Percentiles rank a stretch among this genome's conserved stretches.
phyloP scores from a whole-genome alignment of 2,797 vertebrate species.

The Muscicapa striata region DNA sequence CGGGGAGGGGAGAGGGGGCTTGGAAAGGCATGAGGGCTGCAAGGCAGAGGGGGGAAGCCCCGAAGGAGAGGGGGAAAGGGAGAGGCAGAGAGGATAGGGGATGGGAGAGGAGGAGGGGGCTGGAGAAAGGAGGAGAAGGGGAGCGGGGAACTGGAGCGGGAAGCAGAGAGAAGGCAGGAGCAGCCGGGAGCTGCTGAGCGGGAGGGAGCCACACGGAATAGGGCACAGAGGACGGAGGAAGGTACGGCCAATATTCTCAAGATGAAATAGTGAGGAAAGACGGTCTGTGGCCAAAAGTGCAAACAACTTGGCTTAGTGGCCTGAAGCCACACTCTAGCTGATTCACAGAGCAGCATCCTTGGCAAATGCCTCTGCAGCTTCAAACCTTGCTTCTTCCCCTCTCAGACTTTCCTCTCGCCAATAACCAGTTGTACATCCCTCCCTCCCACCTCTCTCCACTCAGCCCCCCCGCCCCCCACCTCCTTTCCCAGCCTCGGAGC shows the following conservation, averaged over 20 bases:
- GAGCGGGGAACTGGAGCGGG: neutral
- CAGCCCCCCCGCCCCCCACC: conserved; percentile 31
- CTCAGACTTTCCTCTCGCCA: conserved; percentile 20
- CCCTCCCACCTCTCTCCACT: neutral
- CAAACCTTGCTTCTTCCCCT: neutral
- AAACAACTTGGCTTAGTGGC: conserved; percentile 35
- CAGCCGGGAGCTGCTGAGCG: neutral
- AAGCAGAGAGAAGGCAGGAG: neutral
- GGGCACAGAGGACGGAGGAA: neutral
- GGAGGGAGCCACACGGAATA: neutral
- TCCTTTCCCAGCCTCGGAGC: conserved; percentile 50
- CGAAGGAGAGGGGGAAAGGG: neutral
- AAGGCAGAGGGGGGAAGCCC: neutral
- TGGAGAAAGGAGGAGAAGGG: neutral
- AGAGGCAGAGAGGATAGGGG: neutral
- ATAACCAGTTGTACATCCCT: conserved; percentile 44
- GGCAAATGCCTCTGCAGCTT: conserved; percentile 24
- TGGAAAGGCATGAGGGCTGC: neutral
- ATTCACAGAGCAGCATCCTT: conserved; percentile 25
- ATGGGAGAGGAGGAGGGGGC: neutral
- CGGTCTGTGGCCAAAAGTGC: conserved; percentile 7
- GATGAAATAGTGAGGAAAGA: neutral
- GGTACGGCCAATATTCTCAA: neutral
- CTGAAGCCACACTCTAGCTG: conserved; percentile 17
- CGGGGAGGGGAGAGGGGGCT: neutral